Evolutionary conservation across 2,888 invertebrate genomes (phyloP).

Genomic region (Euproctis similis): DNA sequence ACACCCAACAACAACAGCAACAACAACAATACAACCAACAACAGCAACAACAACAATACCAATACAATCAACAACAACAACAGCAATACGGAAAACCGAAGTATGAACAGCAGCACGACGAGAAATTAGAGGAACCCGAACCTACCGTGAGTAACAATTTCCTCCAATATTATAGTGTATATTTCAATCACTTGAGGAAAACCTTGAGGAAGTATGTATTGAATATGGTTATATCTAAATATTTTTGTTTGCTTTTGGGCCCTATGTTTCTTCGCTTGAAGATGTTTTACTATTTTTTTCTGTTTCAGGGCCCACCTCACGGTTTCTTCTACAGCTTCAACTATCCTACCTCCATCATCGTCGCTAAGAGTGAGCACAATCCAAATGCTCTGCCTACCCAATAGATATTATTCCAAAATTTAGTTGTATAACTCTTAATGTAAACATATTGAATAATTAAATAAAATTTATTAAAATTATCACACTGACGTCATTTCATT

Average conservation of each 20-base stretch:
- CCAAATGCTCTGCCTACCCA: slow-evolving; percentile 32
- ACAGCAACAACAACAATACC: slow-evolving; percentile 3
- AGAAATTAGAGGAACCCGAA: slow-evolving; percentile 41
- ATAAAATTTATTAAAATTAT: no score
- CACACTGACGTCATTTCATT: no score
- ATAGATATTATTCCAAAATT: slow-evolving; percentile 32
- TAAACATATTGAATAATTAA: no score
- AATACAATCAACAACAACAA: no score
- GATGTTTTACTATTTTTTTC: slow-evolving; percentile 6
- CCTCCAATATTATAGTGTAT: no score
- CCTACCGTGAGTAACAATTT: slow-evolving; percentile 59
- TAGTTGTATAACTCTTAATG: no score
- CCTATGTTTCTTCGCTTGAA: no score
- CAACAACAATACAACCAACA: slow-evolving; percentile 5
- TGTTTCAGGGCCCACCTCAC: slow-evolving; percentile 76
- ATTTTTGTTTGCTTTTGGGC: no score
- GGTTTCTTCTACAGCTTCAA: slow-evolving; percentile 84
- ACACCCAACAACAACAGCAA: slow-evolving; percentile 8
- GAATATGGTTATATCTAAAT: no score
- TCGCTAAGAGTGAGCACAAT: slow-evolving; percentile 42
- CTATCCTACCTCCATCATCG: slow-evolving; percentile 77
- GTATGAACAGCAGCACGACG: slow-evolving; percentile 12
- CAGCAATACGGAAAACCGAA: slow-evolving; percentile 11
- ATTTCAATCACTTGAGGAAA: no score
- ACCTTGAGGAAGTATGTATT: no score